phyloP scores from a whole-genome alignment of 2,113 vertebrate genomes.

The Corythornis vintsioides region DNA sequence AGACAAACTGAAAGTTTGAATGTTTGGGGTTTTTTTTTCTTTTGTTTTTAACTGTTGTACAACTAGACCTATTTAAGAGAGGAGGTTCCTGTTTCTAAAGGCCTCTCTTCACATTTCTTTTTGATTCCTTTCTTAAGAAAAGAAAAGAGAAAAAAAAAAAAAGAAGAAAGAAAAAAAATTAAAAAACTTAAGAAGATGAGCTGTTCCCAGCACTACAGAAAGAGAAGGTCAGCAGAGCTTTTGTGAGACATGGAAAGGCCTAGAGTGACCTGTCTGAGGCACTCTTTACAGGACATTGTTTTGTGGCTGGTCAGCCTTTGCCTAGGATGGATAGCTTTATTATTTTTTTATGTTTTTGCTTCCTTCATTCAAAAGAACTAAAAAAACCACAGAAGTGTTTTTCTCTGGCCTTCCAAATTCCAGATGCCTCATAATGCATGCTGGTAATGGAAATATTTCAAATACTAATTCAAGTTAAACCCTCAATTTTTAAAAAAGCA shows the following conservation, averaged over 20 bases:
- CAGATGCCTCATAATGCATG: neutral
- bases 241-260: neutral
- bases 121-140: neutral
- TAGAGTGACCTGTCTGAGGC: neutral
- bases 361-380: neutral
- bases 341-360: neutral
- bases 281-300: neutral
- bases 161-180: neutral
- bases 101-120: neutral
- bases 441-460: constrained; percentile 20
- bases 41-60: neutral
- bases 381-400: neutral
- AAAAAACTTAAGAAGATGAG: neutral
- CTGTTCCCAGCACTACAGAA: neutral
- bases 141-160: neutral
- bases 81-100: neutral
- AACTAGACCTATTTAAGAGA: neutral
- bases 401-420: neutral
- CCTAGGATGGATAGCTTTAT: neutral
- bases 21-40: neutral
- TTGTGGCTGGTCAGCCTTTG: neutral
- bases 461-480: constrained; percentile 11
- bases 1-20: neutral
- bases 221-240: neutral
- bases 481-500: constrained; percentile 5